These are phyloP conservation scores for Volucella bombylans DNA, from an alignment of 2,888 invertebrate genomes.

Conservation along the genomic window DNA sequence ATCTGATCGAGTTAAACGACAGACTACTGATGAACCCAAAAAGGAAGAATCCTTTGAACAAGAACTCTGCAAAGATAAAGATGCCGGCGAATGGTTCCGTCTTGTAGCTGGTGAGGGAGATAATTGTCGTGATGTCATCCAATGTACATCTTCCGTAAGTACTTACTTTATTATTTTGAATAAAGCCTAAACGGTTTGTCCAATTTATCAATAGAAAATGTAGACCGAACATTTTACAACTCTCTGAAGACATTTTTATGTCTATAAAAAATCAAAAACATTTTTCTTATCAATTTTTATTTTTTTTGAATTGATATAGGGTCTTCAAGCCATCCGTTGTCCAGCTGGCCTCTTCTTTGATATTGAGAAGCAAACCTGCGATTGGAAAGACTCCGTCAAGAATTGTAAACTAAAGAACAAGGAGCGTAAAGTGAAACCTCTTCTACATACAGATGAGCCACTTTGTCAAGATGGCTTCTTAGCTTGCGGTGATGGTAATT, in stretches of 20 bases:
- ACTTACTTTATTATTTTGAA: neutral
- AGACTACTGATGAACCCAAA: slow-evolving; percentile 90
- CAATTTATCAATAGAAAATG: too few species aligned
- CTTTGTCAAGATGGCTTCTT: slow-evolving; percentile 93
- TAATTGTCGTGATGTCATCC: slow-evolving; percentile 96
- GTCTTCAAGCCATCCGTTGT: slow-evolving; percentile 95
- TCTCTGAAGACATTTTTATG: neutral
- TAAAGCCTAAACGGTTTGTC: too few species aligned
- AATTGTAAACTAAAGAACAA: slow-evolving; percentile 95
- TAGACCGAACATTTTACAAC: neutral
- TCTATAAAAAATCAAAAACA: neutral
- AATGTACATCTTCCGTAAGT: slow-evolving; percentile 95
- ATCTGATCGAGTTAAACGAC: slow-evolving; percentile 85
- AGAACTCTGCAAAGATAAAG: slow-evolving; percentile 96
- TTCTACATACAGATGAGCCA: slow-evolving; percentile 94
- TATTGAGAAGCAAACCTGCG: slow-evolving; percentile 96
- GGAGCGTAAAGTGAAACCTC: slow-evolving; percentile 92
- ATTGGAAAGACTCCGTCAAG: slow-evolving; percentile 96
- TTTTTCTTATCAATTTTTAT: slow-evolving; percentile 6
- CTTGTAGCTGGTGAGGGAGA: slow-evolving; percentile 94
- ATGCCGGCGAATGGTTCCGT: slow-evolving; percentile 97
- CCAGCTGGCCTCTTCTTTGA: slow-evolving; percentile 96
- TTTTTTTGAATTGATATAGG: slow-evolving; percentile 83
- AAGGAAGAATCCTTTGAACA: slow-evolving; percentile 94
- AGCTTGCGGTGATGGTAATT: slow-evolving; percentile 93